A percentile compares a stretch with the other conserved stretches of the same genome.
Conservation (phyloP, 2,113 vertebrate genomes). For the Mustela lutreola region DNA sequence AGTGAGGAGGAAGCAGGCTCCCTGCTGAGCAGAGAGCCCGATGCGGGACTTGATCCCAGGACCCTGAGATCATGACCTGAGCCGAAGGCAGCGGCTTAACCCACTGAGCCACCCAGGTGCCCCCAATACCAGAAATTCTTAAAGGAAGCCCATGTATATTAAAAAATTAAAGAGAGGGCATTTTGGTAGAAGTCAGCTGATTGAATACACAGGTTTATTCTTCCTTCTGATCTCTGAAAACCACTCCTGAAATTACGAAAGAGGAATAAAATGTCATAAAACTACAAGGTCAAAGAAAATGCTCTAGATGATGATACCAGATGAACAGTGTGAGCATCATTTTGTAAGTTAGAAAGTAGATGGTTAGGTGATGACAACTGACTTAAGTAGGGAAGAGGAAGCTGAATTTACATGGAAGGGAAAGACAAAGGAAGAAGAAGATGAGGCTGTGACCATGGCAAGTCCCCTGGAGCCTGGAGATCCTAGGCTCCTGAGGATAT, state of each 20-base stretch:
- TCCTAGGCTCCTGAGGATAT: not conserved
- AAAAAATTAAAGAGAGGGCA: not conserved
- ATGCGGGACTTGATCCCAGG: too few species aligned
- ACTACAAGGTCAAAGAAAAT: not conserved
- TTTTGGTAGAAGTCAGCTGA: not conserved
- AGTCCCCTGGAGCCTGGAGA: not conserved
- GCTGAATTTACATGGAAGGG: not conserved
- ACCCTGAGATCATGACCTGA: too few species aligned
- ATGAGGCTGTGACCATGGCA: not conserved
- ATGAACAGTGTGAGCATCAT: not conserved
- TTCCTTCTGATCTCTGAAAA: not conserved
- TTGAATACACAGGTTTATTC: not conserved
- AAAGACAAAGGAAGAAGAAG: not conserved
- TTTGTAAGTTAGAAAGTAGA: not conserved
- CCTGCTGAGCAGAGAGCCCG: too few species aligned
- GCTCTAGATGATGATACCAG: not conserved
- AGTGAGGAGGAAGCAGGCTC: too few species aligned
- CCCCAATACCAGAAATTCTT: not conserved
- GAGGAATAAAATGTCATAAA: conserved; percentile 1
- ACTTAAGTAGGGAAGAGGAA: not conserved
- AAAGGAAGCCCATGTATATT: not conserved
- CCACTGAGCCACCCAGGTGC: too few species aligned
- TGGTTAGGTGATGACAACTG: not conserved
- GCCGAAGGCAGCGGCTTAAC: too few species aligned
- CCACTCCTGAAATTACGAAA: not conserved